Evolutionary conservation across 2,888 invertebrate species (phyloP).

Genomic region (Trissolcus japonicus): DNA sequence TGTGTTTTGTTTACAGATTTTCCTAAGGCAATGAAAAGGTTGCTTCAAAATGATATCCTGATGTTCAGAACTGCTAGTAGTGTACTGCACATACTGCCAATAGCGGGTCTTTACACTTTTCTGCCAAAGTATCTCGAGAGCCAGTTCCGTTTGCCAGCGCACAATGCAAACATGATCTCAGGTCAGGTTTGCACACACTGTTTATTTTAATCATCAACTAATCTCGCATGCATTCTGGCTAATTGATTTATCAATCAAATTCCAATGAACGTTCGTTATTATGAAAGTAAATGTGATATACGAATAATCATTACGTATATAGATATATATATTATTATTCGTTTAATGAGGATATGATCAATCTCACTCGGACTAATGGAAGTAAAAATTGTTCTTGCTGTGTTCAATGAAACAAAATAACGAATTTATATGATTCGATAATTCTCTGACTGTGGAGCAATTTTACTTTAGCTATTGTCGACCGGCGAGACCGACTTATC

Average conservation of each 20-base stretch:
- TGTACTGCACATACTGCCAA: constrained; percentile 92
- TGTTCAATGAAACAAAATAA: too few relatives aligned
- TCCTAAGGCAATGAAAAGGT: constrained; percentile 86
- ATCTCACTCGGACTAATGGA: too few relatives aligned
- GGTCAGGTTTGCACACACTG: constrained; percentile 76
- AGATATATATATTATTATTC: too few relatives aligned
- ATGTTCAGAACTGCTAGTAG: constrained; percentile 95
- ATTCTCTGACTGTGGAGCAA: too few relatives aligned
- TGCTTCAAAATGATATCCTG: constrained; percentile 91
- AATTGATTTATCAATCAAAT: constrained; percentile 2
- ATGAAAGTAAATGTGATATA: too few relatives aligned
- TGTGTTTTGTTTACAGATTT: constrained; percentile 79
- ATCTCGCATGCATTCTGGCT: background rate
- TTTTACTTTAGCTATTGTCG: too few relatives aligned
- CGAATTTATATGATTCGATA: too few relatives aligned
- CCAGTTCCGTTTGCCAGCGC: constrained; percentile 92
- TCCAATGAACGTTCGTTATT: background rate
- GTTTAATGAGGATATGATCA: too few relatives aligned
- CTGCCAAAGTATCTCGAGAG: constrained; percentile 95
- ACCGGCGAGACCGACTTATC: too few relatives aligned
- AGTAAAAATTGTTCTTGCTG: too few relatives aligned
- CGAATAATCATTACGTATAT: too few relatives aligned
- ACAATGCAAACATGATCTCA: constrained; percentile 93
- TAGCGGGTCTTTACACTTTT: constrained; percentile 94
- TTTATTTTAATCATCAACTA: background rate